A percentile compares a stretch with the other conserved stretches of the same genome.
phyloP scores from a whole-genome alignment of 2,797 vertebrate species.

The Podarcis lilfordi region DNA sequence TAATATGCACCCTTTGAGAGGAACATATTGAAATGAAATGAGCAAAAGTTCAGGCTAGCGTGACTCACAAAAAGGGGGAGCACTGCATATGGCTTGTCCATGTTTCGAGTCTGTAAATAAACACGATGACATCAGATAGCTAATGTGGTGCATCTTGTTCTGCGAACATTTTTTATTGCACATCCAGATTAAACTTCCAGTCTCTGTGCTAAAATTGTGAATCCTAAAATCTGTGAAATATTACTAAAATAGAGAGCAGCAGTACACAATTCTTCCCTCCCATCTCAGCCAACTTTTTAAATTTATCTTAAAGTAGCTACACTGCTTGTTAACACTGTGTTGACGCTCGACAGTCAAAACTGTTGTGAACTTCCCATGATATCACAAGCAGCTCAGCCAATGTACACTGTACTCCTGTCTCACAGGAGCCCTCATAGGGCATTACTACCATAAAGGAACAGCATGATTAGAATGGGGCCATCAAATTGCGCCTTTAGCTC shows the following conservation, averaged over 20 bases:
- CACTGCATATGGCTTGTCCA: neutral
- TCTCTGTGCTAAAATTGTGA: neutral
- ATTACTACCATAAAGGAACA: neutral
- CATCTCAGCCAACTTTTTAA: neutral
- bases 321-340: neutral
- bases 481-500: neutral
- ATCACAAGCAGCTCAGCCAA: neutral
- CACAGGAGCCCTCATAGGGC: neutral
- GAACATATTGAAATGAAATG: slow-evolving; percentile 1
- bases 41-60: neutral
- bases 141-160: neutral
- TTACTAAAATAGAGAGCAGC: neutral
- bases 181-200: neutral
- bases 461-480: neutral
- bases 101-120: slow-evolving; percentile 18
- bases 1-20: neutral
- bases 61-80: slow-evolving; percentile 21
- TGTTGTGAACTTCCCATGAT: neutral
- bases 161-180: neutral
- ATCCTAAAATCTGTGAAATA: neutral
- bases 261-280: neutral
- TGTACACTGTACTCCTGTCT: neutral
- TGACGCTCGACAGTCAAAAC: neutral
- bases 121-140: neutral
- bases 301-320: neutral